Conservation (phyloP, 2,888 invertebrate species). For the Ochropacha duplaris region DNA sequence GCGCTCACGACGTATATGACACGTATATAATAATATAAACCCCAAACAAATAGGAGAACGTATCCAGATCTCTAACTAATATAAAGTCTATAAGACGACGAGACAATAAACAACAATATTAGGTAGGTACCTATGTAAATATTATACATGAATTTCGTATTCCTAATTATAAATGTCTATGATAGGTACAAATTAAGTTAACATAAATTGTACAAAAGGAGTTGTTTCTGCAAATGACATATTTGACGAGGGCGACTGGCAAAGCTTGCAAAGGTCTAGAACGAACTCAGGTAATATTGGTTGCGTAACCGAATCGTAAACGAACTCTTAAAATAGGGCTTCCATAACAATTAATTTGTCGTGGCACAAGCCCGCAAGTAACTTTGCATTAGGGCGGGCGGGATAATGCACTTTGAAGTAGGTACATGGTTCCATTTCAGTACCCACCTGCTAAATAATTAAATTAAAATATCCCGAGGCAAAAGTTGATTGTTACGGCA, state of each 20-base stretch:
- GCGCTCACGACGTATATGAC: too few relatives aligned
- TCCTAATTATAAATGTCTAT: neutral
- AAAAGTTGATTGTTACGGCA: neutral
- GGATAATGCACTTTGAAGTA: neutral
- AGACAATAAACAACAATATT: neutral
- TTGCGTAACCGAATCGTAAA: neutral
- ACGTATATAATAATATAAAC: neutral
- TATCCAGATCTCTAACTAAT: neutral
- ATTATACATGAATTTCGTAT: too few relatives aligned
- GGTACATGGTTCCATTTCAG: neutral
- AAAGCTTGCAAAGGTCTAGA: neutral
- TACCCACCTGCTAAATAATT: neutral
- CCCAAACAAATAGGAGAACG: neutral
- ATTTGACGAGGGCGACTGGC: slow-evolving; percentile 8
- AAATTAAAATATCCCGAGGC: neutral
- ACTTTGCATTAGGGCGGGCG: neutral
- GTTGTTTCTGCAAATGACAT: slow-evolving; percentile 35
- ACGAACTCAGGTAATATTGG: neutral
- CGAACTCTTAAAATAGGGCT: neutral
- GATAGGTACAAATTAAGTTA: neutral
- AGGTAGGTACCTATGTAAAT: too few relatives aligned
- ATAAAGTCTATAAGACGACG: neutral
- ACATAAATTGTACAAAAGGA: slow-evolving; percentile 4
- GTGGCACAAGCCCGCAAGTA: neutral
- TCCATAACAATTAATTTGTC: neutral